phyloP scores from a whole-genome alignment of 2,797 vertebrate genomes.

The Tapirus indicus region DNA sequence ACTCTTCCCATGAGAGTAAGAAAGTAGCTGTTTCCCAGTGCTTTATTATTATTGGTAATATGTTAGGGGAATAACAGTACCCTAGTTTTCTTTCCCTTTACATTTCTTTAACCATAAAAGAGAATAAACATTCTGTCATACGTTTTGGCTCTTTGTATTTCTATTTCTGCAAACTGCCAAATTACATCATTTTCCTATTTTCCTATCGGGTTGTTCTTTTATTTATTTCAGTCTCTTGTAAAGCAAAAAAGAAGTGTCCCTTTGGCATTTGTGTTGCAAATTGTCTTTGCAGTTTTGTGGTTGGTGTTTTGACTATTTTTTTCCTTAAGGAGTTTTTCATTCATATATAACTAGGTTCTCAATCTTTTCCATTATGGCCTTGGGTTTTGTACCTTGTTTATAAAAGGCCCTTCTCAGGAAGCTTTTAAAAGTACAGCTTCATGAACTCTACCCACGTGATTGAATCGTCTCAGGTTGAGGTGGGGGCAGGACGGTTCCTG shows the following conservation, averaged over 20 bases:
- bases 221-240: not conserved
- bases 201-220: not conserved
- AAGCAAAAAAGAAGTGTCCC: not conserved
- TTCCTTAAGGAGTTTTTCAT: not conserved
- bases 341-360: not conserved
- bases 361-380: not conserved
- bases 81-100: not conserved
- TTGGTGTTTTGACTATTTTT: not conserved
- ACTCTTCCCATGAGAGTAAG: not conserved
- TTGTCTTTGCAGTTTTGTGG: not conserved
- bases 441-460: not conserved
- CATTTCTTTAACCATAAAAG: not conserved
- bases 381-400: not conserved
- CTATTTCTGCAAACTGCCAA: not conserved
- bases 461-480: not conserved
- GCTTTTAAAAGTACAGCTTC: not conserved
- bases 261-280: not conserved
- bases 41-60: no score
- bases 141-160: not conserved
- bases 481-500: no score
- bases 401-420: not conserved
- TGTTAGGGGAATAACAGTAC: fast-evolving
- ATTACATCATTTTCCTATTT: not conserved
- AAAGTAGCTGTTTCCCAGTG: not conserved
- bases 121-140: not conserved